Evolutionary conservation across 2,888 invertebrate species (phyloP).

Genomic region (Seladonia tumulorum): DNA sequence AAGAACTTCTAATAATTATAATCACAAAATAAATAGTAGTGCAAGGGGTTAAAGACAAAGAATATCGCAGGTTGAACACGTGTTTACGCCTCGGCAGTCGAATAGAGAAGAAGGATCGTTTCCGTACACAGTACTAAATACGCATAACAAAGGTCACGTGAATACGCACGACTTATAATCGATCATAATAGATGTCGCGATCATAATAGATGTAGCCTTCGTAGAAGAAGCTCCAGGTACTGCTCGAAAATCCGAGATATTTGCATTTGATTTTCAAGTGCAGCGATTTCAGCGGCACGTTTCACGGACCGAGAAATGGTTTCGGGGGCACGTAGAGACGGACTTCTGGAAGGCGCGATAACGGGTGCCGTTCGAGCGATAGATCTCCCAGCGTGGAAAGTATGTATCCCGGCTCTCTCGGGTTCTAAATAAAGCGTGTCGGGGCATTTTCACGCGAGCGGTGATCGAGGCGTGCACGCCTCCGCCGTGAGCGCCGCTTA

Average conservation of each 20-base stretch:
- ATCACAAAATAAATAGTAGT: too few relatives aligned
- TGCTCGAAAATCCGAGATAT: not conserved
- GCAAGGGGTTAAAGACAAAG: too few relatives aligned
- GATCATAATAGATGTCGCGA: too few relatives aligned
- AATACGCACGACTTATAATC: too few relatives aligned
- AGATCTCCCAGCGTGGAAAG: slow-evolving; percentile 39
- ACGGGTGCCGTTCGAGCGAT: slow-evolving; percentile 35
- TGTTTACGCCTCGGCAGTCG: too few relatives aligned
- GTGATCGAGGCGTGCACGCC: slow-evolving; percentile 28
- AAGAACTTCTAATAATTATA: too few relatives aligned
- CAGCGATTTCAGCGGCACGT: not conserved
- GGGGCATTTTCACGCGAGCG: slow-evolving; percentile 40
- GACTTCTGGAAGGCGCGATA: slow-evolving; percentile 17
- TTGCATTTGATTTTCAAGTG: not conserved
- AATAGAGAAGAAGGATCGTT: too few relatives aligned
- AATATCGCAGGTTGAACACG: too few relatives aligned
- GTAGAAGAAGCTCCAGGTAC: not conserved
- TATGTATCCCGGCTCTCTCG: slow-evolving; percentile 31
- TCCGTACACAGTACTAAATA: too few relatives aligned
- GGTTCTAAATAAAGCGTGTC: slow-evolving; percentile 45
- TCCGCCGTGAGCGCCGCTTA: slow-evolving; percentile 27
- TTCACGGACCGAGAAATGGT: not conserved
- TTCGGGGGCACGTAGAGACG: not conserved
- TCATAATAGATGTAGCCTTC: too few relatives aligned
- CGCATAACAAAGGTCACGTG: too few relatives aligned